Percentiles rank a stretch among this genome's conserved stretches.
phyloP scores from a whole-genome alignment of 2,113 vertebrate species.

The Columba janthina region DNA sequence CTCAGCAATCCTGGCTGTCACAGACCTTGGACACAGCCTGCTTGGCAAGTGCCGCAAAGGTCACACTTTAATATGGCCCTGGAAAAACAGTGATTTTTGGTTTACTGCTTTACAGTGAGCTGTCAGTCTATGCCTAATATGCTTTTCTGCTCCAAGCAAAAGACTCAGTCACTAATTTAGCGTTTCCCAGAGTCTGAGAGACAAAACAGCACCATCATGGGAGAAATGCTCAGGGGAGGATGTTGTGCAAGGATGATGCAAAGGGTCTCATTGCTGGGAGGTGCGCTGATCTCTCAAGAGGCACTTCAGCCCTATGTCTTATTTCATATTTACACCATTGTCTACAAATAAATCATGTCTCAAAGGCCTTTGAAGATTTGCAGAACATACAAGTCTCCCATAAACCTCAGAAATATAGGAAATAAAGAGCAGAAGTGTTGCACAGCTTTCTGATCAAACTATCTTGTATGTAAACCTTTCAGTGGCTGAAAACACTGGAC shows the following conservation, averaged over 20 bases:
- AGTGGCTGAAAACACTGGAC: not conserved
- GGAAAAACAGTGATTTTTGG: not conserved
- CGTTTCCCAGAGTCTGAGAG: not conserved
- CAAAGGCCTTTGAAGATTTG: not conserved
- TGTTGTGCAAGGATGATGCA: not conserved
- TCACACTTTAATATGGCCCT: not conserved
- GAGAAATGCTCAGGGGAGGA: not conserved
- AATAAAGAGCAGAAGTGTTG: not conserved
- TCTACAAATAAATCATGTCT: not conserved
- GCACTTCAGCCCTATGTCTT: not conserved
- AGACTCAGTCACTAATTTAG: not conserved
- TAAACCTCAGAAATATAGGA: not conserved
- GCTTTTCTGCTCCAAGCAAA: not conserved
- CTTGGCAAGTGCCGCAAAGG: rapidly evolving
- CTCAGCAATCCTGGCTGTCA: not conserved
- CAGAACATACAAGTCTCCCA: not conserved
- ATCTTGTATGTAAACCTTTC: not conserved
- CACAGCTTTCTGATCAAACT: not conserved
- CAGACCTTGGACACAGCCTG: not conserved
- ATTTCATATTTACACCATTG: not conserved
- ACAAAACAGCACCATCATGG: not conserved
- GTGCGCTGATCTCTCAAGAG: not conserved
- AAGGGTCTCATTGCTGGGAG: not conserved
- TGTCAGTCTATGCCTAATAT: not conserved
- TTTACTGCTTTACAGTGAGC: not conserved